Base-by-base conservation (phyloP, 1,140 invertebrate species). In the Proales similis region DNA sequence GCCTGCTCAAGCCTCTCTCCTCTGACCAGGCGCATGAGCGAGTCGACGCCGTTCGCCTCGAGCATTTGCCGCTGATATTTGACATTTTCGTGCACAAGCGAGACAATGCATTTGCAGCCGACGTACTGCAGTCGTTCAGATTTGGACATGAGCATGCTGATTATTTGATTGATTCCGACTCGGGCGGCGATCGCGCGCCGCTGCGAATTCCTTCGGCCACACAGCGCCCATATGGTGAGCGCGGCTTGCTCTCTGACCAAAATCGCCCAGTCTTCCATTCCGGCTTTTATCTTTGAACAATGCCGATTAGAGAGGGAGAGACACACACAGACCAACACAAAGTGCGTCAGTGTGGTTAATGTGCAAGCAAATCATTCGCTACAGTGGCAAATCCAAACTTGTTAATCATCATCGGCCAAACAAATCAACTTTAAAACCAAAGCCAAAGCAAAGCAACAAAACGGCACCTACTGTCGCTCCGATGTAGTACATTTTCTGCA, bases 71-170 rank as follows among this genome's bases (percentile, higher is more conserved):
- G 74, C 64, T 77, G 75, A 48, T 71, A 72, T 26, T 70, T 69
- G 36, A 74, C 67, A 63, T 73, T 71, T 51, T 75, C 73, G 38
- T 67, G 47, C 6, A 70, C 69, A 14, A 77, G 65, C 1, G 74
- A 73, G 32, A 73, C 75, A 26, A 74, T 68, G 47, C 70, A 70
- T 67, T 71, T 69, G 64, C 73, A 75, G 19, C 72, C 73, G 49
- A 77, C 72, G 68, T 71, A 72, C 7, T 75, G 70, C 1, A 77
- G 66, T 65, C 72, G 74, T 53, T 76, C 72, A 46, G 73, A 72
- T 30, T 65, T 65, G 22, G 68, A 66, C 19, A 76, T 64, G 22
- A 76, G 51, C 70, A 77, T 74, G 47, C 74, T 70, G 43, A 72
- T 71, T 27, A 77, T 70, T 64, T 72, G 68, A 14, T 68, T 67